Evolutionary conservation across 2,113 vertebrate genomes (phyloP).

Genomic region (Anarhynchus alexandrinus): DNA sequence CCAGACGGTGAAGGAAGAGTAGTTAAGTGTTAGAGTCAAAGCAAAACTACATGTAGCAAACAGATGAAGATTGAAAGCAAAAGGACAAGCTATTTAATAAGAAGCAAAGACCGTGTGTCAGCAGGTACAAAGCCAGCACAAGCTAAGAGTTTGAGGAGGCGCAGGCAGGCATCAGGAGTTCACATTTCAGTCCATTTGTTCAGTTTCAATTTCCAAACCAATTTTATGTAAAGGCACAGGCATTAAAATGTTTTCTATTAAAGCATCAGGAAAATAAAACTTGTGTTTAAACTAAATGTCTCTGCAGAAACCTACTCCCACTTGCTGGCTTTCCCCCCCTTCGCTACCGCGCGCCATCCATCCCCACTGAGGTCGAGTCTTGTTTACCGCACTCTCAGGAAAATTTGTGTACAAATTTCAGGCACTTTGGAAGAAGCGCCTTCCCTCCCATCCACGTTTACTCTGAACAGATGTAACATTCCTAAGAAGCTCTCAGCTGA

Average conservation of each 20-base stretch:
- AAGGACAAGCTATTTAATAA: background rate
- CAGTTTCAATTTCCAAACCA: background rate
- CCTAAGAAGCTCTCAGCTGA: slow-evolving; percentile 36
- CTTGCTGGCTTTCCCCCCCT: background rate
- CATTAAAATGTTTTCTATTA: background rate
- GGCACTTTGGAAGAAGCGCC: background rate
- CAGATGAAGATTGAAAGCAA: background rate
- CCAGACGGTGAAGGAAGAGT: background rate
- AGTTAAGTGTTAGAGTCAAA: accelerated
- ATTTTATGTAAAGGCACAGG: background rate
- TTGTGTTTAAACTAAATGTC: background rate
- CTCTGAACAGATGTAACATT: slow-evolving; percentile 28
- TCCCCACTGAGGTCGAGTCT: background rate
- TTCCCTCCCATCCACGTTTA: background rate
- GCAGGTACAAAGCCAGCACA: background rate
- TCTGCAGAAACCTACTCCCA: background rate
- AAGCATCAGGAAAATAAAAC: background rate
- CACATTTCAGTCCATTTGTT: background rate
- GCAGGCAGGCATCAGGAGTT: background rate
- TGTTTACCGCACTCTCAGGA: background rate
- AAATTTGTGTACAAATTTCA: background rate
- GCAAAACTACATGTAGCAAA: background rate
- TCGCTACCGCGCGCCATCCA: accelerated
- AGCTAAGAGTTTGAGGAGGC: background rate
- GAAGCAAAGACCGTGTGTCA: background rate